Evolutionary conservation across 2,797 vertebrate genomes (phyloP).

Genomic region (Girardinus metallicus): DNA sequence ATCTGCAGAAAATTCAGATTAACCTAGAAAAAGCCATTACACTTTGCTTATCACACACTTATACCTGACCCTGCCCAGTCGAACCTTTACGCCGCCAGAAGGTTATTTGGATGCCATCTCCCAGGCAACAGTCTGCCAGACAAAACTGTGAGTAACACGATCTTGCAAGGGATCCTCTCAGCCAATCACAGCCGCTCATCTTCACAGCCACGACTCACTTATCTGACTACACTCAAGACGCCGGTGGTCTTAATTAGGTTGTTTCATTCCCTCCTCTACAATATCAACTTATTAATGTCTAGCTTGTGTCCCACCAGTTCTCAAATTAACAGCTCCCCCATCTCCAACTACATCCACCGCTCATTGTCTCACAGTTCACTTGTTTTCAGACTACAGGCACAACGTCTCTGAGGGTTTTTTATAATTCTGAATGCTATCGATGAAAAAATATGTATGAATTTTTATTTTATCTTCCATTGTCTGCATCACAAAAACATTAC

Average conservation of each 20-base stretch:
- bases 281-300: slow-evolving; percentile 32
- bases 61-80: neutral
- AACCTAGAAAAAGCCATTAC: neutral
- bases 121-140: slow-evolving; percentile 53
- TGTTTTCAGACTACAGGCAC: neutral
- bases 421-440: neutral
- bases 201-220: slow-evolving; percentile 26
- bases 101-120: slow-evolving; percentile 55
- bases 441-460: neutral
- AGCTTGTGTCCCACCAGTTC: slow-evolving; percentile 47
- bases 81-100: slow-evolving; percentile 24
- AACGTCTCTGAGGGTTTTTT: neutral
- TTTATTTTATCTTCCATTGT: neutral
- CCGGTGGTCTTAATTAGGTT: slow-evolving; percentile 10
- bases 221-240: slow-evolving; percentile 16
- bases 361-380: slow-evolving; percentile 38
- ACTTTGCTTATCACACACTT: slow-evolving; percentile 13
- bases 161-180: slow-evolving; percentile 62
- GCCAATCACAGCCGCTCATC: slow-evolving; percentile 20
- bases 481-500: neutral
- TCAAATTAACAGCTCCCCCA: slow-evolving; percentile 41
- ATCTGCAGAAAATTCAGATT: neutral
- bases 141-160: slow-evolving; percentile 58
- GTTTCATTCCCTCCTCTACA: slow-evolving; percentile 6
- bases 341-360: slow-evolving; percentile 40